These are phyloP conservation scores for Nasonovia ribisnigri DNA, from an alignment of 2,888 invertebrate species.

Conservation along the genomic window DNA sequence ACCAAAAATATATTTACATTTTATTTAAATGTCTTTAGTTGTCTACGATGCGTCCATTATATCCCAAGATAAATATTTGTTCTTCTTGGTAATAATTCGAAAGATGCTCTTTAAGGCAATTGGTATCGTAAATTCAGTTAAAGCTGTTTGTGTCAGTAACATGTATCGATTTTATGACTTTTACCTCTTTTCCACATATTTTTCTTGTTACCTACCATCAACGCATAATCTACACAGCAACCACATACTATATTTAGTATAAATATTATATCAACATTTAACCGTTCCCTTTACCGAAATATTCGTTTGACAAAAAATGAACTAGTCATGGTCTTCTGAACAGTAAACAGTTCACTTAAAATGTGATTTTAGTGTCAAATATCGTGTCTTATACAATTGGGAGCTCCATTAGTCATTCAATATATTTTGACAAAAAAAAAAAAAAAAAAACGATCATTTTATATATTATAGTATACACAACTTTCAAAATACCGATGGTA, in stretches of 20 bases:
- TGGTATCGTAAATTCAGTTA: slow-evolving; percentile 14
- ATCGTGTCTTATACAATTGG: neutral
- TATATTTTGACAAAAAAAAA: no score
- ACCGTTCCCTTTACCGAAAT: neutral
- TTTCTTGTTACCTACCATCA: neutral
- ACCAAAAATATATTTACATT: slow-evolving; percentile 4
- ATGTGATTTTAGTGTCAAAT: neutral
- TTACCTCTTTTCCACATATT: neutral
- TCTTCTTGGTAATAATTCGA: neutral
- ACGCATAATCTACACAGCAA: neutral
- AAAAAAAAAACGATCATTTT: neutral
- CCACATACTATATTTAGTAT: neutral
- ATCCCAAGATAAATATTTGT: neutral
- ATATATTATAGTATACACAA: no score
- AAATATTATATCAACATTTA: slow-evolving; percentile 30
- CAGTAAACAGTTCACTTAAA: neutral
- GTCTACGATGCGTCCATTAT: neutral
- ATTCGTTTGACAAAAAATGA: neutral
- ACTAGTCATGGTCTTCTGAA: no score
- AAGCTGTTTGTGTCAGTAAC: neutral
- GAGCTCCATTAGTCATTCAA: neutral
- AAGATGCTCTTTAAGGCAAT: neutral
- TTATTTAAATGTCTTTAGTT: neutral
- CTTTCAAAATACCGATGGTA: neutral
- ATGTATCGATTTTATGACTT: slow-evolving; percentile 10